phyloP scores from a whole-genome alignment of 2,888 invertebrate species.

The Vannuccia rotundouncinata region DNA sequence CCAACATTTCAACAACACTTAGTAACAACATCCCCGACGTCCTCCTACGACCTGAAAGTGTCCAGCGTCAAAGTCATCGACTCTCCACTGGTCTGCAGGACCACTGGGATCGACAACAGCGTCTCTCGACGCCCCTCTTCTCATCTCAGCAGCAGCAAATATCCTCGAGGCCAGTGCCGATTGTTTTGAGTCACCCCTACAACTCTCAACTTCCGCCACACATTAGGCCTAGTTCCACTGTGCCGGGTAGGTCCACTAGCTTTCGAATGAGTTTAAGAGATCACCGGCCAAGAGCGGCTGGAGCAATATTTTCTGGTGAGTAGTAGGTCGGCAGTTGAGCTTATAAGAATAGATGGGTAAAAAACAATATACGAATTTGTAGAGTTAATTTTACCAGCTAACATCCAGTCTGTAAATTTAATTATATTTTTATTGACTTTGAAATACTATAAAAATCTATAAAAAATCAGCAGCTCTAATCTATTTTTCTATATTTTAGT shows the following conservation, averaged over 20 bases:
- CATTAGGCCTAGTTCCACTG: not conserved
- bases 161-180: too few species aligned
- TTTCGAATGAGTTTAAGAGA: not conserved
- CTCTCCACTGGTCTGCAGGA: not conserved
- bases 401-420: too few species aligned
- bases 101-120: not conserved
- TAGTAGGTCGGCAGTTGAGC: too few species aligned
- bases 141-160: not conserved
- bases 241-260: not conserved
- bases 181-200: not conserved
- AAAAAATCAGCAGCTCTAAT: too few species aligned
- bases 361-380: too few species aligned
- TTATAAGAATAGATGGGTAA: too few species aligned
- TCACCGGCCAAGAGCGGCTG: not conserved
- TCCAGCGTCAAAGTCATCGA: not conserved
- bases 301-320: too few species aligned
- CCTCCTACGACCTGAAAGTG: not conserved
- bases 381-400: too few species aligned
- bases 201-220: not conserved
- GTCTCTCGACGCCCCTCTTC: not conserved
- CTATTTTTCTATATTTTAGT: too few species aligned
- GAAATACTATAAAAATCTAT: too few species aligned
- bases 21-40: not conserved
- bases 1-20: not conserved
- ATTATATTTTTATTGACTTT: too few species aligned